phyloP scores from a whole-genome alignment of 2,113 vertebrate genomes.

The Sakesphorus luctuosus region DNA sequence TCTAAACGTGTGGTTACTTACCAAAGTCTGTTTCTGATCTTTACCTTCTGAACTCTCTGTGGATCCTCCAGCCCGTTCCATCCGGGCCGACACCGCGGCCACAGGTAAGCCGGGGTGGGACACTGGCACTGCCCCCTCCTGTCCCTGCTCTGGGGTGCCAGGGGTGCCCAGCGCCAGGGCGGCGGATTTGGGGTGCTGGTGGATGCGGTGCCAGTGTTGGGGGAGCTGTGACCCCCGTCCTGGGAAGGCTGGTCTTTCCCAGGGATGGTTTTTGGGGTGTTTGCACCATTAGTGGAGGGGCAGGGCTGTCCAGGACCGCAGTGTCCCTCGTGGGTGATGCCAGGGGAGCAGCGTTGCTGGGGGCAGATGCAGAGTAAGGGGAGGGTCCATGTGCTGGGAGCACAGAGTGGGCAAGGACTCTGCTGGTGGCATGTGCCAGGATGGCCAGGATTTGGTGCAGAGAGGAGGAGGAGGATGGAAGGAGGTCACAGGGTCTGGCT shows the following conservation, averaged over 20 bases:
- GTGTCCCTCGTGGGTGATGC: background rate
- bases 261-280: background rate
- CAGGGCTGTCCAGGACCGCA: accelerated
- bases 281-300: accelerated
- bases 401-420: background rate
- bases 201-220: accelerated
- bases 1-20: conserved; percentile 93
- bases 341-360: accelerated
- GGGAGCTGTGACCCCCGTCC: background rate
- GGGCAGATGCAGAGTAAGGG: background rate
- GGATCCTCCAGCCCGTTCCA: background rate
- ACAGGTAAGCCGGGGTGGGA: background rate
- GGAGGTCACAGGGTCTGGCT: background rate
- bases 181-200: background rate
- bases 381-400: accelerated
- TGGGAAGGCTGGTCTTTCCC: conserved; percentile 38
- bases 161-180: background rate
- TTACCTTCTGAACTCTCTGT: conserved; percentile 40
- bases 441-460: accelerated
- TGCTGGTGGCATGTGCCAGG: accelerated
- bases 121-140: background rate
- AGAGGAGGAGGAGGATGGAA: background rate
- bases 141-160: background rate
- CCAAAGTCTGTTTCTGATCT: conserved; percentile 91
- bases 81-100: background rate